Evolutionary conservation across 2,113 vertebrate species (phyloP).

Genomic region (Coturnix japonica): DNA sequence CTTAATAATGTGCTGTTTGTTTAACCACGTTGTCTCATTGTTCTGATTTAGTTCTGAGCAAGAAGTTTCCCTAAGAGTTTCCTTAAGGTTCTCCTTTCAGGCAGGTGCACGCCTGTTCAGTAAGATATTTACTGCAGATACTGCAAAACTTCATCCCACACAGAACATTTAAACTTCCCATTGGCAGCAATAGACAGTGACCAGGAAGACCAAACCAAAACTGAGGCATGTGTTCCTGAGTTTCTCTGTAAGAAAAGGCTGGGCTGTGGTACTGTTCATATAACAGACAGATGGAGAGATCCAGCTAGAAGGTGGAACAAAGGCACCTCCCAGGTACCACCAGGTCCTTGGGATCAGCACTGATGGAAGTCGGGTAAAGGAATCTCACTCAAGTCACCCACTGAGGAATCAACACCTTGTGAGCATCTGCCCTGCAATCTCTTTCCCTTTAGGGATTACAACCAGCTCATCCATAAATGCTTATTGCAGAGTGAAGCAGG

Average conservation of each 20-base stretch:
- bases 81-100: neutral
- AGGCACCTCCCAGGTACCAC: too few relatives aligned
- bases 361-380: too few relatives aligned
- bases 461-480: too few relatives aligned
- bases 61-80: neutral
- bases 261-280: neutral
- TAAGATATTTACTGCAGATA: neutral
- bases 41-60: neutral
- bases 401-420: too few relatives aligned
- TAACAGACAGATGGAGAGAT: neutral
- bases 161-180: neutral
- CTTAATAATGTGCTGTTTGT: conserved; percentile 58
- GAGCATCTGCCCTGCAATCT: too few relatives aligned
- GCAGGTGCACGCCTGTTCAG: too few relatives aligned
- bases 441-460: too few relatives aligned
- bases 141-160: neutral
- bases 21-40: neutral
- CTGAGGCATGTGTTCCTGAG: neutral
- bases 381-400: too few relatives aligned
- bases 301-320: neutral
- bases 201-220: neutral
- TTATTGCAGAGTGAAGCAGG: too few relatives aligned
- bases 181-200: neutral
- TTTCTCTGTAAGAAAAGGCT: neutral
- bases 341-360: too few relatives aligned